Percentiles rank a stretch among this genome's conserved stretches.
Evolutionary conservation across 2,113 vertebrate genomes (phyloP).

Genomic region (Neotragus moschatus): DNA sequence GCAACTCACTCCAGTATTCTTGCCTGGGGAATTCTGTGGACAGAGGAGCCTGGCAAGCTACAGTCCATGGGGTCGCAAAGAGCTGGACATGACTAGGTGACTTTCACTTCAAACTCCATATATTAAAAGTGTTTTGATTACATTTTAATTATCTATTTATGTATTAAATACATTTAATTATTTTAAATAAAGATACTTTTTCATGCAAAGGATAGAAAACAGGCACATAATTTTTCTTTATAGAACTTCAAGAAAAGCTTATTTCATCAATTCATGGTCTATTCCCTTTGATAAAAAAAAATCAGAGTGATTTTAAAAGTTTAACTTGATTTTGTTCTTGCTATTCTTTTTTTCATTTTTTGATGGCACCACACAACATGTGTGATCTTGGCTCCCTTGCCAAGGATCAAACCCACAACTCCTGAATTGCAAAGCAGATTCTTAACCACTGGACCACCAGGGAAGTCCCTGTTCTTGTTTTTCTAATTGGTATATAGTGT

Average conservation of each 20-base stretch:
- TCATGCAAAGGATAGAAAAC: not conserved
- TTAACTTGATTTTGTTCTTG: not conserved
- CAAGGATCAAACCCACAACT: not conserved
- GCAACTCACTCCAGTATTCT: not conserved
- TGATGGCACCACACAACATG: not conserved
- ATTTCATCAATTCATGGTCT: not conserved
- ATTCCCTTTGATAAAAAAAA: not conserved
- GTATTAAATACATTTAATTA: no score
- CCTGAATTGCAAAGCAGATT: not conserved
- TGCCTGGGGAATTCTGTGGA: not conserved
- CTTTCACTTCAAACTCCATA: not conserved
- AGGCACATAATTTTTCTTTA: not conserved
- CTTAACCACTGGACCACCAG: not conserved
- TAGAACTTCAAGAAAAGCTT: not conserved
- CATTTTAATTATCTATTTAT: slow-evolving; percentile 5
- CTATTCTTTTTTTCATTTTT: not conserved
- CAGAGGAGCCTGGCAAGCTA: not conserved
- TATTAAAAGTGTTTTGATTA: not conserved
- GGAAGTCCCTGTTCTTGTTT: not conserved
- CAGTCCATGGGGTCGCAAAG: not conserved
- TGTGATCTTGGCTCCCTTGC: not conserved
- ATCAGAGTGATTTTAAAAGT: not conserved
- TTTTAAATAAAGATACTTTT: not conserved
- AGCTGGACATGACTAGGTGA: not conserved
- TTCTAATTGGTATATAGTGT: not conserved